A percentile compares a stretch with the other conserved stretches of the same genome.
Evolutionary conservation across 2,888 invertebrate genomes (phyloP).

Genomic region (Tryphoninae sp.): DNA sequence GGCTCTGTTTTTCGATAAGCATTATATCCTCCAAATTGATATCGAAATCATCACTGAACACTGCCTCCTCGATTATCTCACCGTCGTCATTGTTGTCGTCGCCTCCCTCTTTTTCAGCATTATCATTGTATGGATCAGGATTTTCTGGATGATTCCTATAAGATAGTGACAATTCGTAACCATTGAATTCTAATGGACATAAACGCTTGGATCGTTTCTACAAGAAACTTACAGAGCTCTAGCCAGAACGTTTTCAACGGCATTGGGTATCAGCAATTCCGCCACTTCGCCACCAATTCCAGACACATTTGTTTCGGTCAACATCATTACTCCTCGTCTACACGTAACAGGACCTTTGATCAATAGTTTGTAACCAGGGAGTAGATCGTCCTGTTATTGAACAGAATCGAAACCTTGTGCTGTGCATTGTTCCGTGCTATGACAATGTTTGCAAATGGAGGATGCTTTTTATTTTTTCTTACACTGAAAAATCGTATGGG

Average conservation of each 20-base stretch:
- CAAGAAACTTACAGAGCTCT: conserved; percentile 81
- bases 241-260: conserved; percentile 85
- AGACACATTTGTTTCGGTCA: conserved; percentile 84
- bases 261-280: conserved; percentile 83
- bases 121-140: conserved; percentile 80
- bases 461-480: conserved; percentile 71
- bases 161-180: neutral
- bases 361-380: conserved; percentile 86
- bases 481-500: conserved; percentile 84
- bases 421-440: neutral
- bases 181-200: neutral
- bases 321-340: conserved; percentile 86
- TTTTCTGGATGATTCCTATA: conserved; percentile 72
- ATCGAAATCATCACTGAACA: conserved; percentile 73
- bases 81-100: conserved; percentile 40
- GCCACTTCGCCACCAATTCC: conserved; percentile 90
- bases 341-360: conserved; percentile 88
- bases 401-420: neutral
- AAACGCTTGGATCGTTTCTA: too few relatives aligned
- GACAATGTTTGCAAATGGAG: neutral
- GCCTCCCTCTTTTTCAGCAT: conserved; percentile 62
- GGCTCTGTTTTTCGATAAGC: conserved; percentile 64
- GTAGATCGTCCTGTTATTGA: conserved; percentile 70
- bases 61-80: conserved; percentile 1
- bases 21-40: conserved; percentile 70